A percentile compares a stretch with the other conserved stretches of the same genome.
Evolutionary conservation across 2,113 vertebrate species (phyloP).

Genomic region (Nestor notabilis): DNA sequence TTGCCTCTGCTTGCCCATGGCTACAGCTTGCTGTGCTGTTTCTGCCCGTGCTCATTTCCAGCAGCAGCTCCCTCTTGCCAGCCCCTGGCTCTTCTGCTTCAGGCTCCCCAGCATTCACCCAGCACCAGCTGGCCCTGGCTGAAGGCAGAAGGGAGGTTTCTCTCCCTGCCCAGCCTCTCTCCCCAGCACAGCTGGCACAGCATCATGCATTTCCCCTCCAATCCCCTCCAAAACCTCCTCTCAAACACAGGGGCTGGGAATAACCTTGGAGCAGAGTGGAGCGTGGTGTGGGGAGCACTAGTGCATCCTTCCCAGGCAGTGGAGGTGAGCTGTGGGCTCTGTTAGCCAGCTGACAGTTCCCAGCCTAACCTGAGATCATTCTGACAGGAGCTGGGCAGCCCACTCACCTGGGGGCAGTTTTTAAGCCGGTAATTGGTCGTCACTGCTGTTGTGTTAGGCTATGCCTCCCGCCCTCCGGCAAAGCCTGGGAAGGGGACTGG

Average conservation of each 20-base stretch:
- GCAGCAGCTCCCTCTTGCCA: neutral
- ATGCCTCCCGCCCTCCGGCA: neutral
- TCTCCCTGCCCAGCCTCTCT: neutral
- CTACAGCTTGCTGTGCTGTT: neutral
- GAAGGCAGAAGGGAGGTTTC: neutral
- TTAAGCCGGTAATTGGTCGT: conserved; percentile 27
- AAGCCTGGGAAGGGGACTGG: neutral
- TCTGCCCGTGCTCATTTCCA: neutral
- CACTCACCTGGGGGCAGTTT: neutral
- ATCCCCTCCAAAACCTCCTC: neutral
- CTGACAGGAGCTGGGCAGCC: conserved; percentile 24
- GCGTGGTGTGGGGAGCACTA: accelerated
- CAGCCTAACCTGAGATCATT: conserved; percentile 30
- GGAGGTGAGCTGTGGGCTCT: neutral
- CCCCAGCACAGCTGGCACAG: accelerated
- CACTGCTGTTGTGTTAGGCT: neutral
- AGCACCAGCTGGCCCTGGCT: neutral
- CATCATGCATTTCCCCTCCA: neutral
- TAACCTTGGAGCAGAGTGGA: neutral
- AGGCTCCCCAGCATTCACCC: neutral
- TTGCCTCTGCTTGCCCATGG: neutral
- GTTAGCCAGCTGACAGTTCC: conserved; percentile 17
- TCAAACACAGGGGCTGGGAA: neutral
- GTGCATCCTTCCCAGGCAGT: neutral
- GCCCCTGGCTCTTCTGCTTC: neutral